phyloP scores from a whole-genome alignment of 2,797 vertebrate species.

The Rhinogobio ventralis region DNA sequence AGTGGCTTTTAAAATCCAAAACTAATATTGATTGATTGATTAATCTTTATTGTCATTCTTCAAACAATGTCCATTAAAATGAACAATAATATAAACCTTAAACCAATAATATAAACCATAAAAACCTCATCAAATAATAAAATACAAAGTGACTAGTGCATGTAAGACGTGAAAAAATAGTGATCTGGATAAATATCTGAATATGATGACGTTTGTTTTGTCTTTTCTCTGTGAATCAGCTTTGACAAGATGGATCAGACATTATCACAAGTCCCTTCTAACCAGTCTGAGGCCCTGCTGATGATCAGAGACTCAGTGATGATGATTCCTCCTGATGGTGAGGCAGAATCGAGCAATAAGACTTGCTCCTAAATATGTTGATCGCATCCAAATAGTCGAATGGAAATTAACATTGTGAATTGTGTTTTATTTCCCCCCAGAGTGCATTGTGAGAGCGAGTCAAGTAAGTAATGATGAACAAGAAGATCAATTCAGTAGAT shows the following conservation, averaged over 20 bases:
- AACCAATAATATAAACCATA: too few relatives aligned
- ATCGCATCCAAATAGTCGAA: too few relatives aligned
- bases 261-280: neutral
- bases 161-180: too few relatives aligned
- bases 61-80: too few relatives aligned
- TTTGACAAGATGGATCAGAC: conserved; percentile 8
- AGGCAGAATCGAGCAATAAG: neutral
- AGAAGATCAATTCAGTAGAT: neutral
- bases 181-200: too few relatives aligned
- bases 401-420: neutral
- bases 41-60: too few relatives aligned
- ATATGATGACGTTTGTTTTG: neutral
- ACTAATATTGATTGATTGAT: too few relatives aligned
- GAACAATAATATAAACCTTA: too few relatives aligned
- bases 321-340: conserved; percentile 44
- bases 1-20: neutral
- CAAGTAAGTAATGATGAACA: conserved; percentile 18
- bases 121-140: too few relatives aligned
- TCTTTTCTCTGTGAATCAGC: conserved; percentile 19
- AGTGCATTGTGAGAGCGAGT: neutral
- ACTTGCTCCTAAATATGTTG: neutral
- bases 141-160: too few relatives aligned
- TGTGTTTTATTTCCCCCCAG: conserved; percentile 7
- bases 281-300: conserved; percentile 29
- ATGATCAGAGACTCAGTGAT: conserved; percentile 17